phyloP scores from a whole-genome alignment of 2,113 vertebrate genomes.

The Dromaius novaehollandiae region DNA sequence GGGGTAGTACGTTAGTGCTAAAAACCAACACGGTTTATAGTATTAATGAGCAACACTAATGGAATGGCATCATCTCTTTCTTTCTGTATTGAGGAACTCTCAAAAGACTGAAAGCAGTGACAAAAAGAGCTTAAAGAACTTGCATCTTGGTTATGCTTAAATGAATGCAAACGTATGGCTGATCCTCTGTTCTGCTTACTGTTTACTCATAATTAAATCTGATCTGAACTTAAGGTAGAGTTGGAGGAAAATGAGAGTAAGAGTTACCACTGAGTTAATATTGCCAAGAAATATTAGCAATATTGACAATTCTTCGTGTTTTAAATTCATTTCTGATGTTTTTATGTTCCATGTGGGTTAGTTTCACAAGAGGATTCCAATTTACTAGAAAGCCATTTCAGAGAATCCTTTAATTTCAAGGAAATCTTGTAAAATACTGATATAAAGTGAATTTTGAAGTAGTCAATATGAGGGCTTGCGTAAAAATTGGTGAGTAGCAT shows the following conservation, averaged over 20 bases:
- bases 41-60: background rate
- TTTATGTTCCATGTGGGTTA: background rate
- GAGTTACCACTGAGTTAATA: background rate
- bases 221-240: background rate
- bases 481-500: background rate
- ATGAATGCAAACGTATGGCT: background rate
- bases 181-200: background rate
- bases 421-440: background rate
- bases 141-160: background rate
- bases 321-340: background rate
- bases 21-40: background rate
- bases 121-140: background rate
- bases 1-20: background rate
- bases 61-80: background rate
- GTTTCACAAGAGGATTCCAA: background rate
- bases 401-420: background rate
- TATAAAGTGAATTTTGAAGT: background rate
- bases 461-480: background rate
- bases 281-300: background rate
- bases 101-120: background rate
- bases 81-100: background rate
- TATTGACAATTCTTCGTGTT: background rate
- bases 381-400: background rate
- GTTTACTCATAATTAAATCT: conserved; percentile 12
- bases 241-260: background rate